Evolutionary conservation across 2,888 invertebrate species (phyloP), one percentile per base, ranked within the genome.

Genomic region (Rosalia funebris): DNA sequence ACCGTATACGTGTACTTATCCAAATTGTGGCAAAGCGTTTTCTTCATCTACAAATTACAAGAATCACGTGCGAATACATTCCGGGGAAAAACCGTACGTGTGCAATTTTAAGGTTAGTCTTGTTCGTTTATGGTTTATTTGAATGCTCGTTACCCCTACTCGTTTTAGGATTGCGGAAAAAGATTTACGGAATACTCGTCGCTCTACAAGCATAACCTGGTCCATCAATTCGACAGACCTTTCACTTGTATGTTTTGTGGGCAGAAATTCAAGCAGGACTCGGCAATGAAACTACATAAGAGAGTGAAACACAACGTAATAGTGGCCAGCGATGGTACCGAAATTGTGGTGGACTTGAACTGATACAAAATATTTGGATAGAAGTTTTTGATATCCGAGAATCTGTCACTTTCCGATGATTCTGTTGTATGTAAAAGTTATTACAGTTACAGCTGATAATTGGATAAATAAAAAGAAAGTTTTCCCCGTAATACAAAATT

Each of bases 161-260:
- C 54, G 10, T 34, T 34, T 34, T 66, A 83, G 80, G 86, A 85
- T 45, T 89, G 89, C 76, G 84, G 85, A 15, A 87, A 87, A 73
- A 80, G 87, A 44, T 89, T 89, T 71, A 89, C 89, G 0, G 89
- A 89, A 75, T 89, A 89, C 75, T 89, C 89, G 47, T 88, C 88
- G 68, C 82, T 89, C 12, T 88, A 88, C 76, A 89, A 89, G 73
- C 89, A 89, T 75, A 86, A 87, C 69, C 82, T 85, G 32, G 87
- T 85, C 32, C 89, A 89, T 75, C 85, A 86, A 16, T 84, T 85
- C 50, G 81, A 83, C 60, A 85, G 86, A 70, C 86, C 86, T 1
- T 87, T 85, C 67, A 81, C 82, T 44, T 89, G 89, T 70, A 82
- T 83, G 63, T 79, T 84, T 57, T 89, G 88, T 74, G 83, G 83